A percentile compares a stretch with the other conserved stretches of the same genome.
Conservation (phyloP, 2,113 vertebrate genomes). For the Spea multiplicata region DNA sequence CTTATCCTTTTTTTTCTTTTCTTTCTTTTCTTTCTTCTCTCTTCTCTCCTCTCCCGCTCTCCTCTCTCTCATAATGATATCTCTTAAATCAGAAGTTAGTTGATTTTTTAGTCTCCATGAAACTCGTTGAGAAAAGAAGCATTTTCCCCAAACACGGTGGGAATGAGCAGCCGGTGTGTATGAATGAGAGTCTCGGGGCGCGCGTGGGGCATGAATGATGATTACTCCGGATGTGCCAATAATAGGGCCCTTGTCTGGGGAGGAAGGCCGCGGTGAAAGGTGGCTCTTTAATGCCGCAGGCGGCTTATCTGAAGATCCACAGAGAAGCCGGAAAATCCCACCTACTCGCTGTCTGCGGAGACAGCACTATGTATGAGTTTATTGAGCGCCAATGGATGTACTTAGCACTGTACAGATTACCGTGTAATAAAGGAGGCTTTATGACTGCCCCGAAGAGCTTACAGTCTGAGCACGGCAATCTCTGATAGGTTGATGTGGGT, state of each 20-base stretch:
- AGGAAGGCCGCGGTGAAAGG: constrained; percentile 23
- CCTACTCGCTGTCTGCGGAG: background rate
- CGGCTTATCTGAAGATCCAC: constrained; percentile 2
- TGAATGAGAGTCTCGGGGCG: constrained; percentile 13
- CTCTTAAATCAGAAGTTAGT: background rate
- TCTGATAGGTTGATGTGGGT: too few species aligned
- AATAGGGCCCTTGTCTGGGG: constrained; percentile 28
- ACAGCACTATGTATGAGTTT: background rate
- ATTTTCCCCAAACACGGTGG: constrained; percentile 14
- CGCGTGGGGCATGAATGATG: background rate
- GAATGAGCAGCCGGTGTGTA: background rate
- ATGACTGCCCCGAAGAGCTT: too few species aligned
- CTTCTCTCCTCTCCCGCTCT: too few species aligned
- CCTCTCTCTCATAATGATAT: too few species aligned
- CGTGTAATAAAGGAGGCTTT: too few species aligned
- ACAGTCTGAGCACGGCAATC: too few species aligned
- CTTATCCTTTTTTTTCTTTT: too few species aligned
- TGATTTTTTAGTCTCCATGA: background rate
- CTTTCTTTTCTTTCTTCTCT: too few species aligned
- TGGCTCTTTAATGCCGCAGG: constrained; percentile 9
- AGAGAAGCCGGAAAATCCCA: background rate
- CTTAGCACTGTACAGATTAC: too few species aligned
- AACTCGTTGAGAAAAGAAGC: background rate
- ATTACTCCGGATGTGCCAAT: constrained; percentile 24
- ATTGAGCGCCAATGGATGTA: too few species aligned